Conservation (phyloP, 1,140 invertebrate species). For the Drosophila pseudoananassae region DNA sequence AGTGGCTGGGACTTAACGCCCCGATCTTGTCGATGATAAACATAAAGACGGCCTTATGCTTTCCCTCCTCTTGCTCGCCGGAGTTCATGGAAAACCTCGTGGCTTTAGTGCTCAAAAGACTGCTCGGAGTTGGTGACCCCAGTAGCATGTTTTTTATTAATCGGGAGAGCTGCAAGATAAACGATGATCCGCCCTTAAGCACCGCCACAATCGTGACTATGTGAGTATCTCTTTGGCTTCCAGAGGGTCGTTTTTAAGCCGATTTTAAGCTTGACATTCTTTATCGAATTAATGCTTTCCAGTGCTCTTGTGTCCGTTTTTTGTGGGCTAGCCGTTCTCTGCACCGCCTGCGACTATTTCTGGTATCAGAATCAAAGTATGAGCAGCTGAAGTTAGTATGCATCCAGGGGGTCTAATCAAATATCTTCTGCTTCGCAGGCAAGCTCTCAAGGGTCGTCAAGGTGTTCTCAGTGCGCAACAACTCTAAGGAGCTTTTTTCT, state of each 20-base stretch:
- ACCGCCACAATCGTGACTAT: slow-evolving; percentile 48
- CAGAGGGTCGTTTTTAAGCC: neutral
- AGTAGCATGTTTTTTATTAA: slow-evolving; percentile 1
- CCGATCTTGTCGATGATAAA: neutral
- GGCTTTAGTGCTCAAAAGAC: slow-evolving; percentile 22
- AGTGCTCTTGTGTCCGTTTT: slow-evolving; percentile 40
- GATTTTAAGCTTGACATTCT: neutral
- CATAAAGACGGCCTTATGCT: slow-evolving; percentile 43
- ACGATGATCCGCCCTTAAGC: slow-evolving; percentile 23
- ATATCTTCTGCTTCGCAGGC: slow-evolving; percentile 9
- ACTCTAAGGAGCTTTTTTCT: slow-evolving; percentile 47
- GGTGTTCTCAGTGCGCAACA: slow-evolving; percentile 52
- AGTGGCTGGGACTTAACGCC: slow-evolving; percentile 2
- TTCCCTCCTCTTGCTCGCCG: slow-evolving; percentile 49
- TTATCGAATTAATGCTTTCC: neutral
- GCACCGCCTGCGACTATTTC: slow-evolving; percentile 60
- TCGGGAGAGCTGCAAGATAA: slow-evolving; percentile 26
- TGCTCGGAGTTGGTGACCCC: slow-evolving; percentile 15
- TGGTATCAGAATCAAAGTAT: slow-evolving; percentile 40
- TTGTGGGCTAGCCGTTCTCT: slow-evolving; percentile 10
- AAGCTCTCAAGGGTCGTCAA: slow-evolving; percentile 21
- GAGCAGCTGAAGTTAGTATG: neutral
- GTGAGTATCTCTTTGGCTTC: slow-evolving; percentile 33
- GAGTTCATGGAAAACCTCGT: slow-evolving; percentile 39
- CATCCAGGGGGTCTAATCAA: neutral